Evolutionary conservation across 2,797 vertebrate genomes (phyloP).

Genomic region (Oreonectes daqikongensis): DNA sequence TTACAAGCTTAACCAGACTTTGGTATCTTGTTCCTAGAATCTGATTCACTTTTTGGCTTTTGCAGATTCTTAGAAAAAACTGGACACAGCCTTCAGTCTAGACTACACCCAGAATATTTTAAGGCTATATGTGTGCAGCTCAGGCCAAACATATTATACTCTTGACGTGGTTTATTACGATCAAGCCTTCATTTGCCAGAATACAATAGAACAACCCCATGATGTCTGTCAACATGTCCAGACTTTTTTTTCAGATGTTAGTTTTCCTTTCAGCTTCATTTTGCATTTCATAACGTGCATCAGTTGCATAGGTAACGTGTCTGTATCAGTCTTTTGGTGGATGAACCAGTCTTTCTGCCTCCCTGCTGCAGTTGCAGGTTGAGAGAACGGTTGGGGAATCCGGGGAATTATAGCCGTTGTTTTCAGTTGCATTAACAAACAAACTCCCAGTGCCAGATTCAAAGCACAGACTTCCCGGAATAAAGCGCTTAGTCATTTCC

Average conservation of each 20-base stretch:
- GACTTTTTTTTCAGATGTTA: not conserved
- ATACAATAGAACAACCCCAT: not conserved
- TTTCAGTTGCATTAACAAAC: slow-evolving; percentile 36
- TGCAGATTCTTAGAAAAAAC: slow-evolving; percentile 5
- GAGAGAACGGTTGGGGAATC: slow-evolving; percentile 1
- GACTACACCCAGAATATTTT: slow-evolving; percentile 23
- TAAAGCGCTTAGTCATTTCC: slow-evolving; percentile 38
- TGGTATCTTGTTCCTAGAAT: not conserved
- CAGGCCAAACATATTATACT: not conserved
- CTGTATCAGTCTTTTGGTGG: slow-evolving; percentile 1
- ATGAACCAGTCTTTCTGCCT: slow-evolving; percentile 28
- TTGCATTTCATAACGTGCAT: too few relatives aligned
- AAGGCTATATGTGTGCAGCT: not conserved
- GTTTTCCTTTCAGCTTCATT: too few relatives aligned
- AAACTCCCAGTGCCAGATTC: slow-evolving; percentile 34
- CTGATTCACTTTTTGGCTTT: not conserved
- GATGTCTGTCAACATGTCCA: slow-evolving; percentile 6
- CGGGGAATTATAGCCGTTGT: slow-evolving; percentile 25
- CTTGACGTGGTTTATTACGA: slow-evolving; percentile 7
- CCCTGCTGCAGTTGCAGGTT: not conserved
- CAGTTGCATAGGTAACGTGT: not conserved
- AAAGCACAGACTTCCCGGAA: slow-evolving; percentile 38
- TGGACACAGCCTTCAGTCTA: not conserved
- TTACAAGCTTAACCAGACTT: not conserved
- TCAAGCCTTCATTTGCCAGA: not conserved